phyloP scores from a whole-genome alignment of 1,140 invertebrate genomes.

The Potamilus streckersoni region DNA sequence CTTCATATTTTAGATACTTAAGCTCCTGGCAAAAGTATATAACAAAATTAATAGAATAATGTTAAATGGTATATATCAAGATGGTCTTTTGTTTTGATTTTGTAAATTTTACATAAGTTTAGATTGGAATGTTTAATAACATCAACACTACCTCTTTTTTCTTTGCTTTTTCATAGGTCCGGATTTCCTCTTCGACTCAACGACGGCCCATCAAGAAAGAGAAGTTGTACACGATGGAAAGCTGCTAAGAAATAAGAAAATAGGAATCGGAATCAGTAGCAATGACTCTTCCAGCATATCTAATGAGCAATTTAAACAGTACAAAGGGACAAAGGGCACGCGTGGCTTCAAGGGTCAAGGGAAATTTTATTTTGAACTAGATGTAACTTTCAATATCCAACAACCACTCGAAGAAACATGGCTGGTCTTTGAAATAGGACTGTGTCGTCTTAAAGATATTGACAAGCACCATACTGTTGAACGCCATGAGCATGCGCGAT shows the following conservation, averaged over 20 bases:
- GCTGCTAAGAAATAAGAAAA: conserved; percentile 38
- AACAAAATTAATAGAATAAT: no score
- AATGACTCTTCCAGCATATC: conserved; percentile 7
- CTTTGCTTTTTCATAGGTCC: conserved; percentile 11
- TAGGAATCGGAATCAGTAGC: conserved; percentile 24
- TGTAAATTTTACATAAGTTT: background rate
- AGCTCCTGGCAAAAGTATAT: no score
- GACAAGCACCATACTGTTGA: conserved; percentile 48
- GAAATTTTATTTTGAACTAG: conserved; percentile 43
- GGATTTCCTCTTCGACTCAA: conserved; percentile 25
- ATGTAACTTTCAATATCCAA: conserved; percentile 40
- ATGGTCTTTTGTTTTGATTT: background rate
- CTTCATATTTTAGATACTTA: no score
- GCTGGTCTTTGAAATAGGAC: conserved; percentile 45
- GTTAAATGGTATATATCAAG: no score
- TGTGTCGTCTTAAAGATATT: conserved; percentile 41
- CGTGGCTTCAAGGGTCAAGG: conserved; percentile 36
- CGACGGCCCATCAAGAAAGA: conserved; percentile 35
- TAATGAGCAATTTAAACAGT: conserved; percentile 36
- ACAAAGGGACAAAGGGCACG: conserved; percentile 43
- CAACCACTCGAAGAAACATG: conserved; percentile 47
- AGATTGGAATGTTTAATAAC: background rate
- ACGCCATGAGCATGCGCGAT: conserved; percentile 42
- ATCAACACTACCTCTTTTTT: background rate
- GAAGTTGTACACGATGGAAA: conserved; percentile 38